Evolutionary conservation across 1,140 invertebrate species (phyloP), one percentile per base, ranked within the genome.

Genomic region (Sitobion miscanthi): DNA sequence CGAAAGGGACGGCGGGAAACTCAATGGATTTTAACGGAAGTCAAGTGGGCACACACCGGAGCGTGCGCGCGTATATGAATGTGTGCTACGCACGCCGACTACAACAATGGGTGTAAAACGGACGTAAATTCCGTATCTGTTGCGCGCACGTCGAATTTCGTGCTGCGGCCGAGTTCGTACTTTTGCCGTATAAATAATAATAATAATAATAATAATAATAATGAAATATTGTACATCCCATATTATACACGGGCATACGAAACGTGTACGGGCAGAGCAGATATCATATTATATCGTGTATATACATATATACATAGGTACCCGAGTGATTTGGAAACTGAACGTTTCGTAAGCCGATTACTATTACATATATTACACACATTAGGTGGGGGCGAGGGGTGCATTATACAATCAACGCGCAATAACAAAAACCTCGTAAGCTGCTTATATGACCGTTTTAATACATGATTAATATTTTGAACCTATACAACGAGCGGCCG

Each of bases 391-490:
- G 49, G 49, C 47, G 57, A 52, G 35, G 91, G 82, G 9, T 38
- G 49, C 82, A 54, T 93, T 86, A 93, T 93, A 93, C 82, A 93
- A 93, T 93, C 91, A 93, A 93, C 91, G 91, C 91, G 47, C 91
- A 93, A 93, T 85, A 93, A 93, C 91, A 93, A 93, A 93, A 93
- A 85, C 91, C 49, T 90, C 38, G 91, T 85, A 93, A 93, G 91
- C 91, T 23, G 91, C 91, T 93, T 86, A 93, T 77, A 77, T 17
- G 11, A 57, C 49, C 82, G 49, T 93, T 86, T 52, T 57, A 93
- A 93, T 85, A 42, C 47, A 52, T 38, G 91, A 90, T 90, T 90
- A 90, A 38, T 57, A 88, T 35, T 54, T 54, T 54, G 49, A 52
- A 52, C n/a, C 49, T 88, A 90, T 62, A 42, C 25, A 20, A 90